Conservation (phyloP, 2,113 vertebrate genomes). For the Erinaceus europaeus region DNA sequence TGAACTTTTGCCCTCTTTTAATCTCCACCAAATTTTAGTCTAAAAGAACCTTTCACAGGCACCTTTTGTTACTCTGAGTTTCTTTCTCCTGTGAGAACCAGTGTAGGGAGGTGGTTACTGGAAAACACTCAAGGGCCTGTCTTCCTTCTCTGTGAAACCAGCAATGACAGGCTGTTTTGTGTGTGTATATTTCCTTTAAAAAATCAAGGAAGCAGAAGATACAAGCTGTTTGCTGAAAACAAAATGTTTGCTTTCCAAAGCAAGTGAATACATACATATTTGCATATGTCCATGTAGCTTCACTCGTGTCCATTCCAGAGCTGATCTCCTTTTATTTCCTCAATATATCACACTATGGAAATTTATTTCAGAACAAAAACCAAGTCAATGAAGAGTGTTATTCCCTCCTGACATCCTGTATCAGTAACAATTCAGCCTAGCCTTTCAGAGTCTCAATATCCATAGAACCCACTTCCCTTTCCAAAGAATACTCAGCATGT, state of each 20-base stretch:
- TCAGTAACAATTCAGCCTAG: background rate
- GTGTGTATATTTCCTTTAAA: background rate
- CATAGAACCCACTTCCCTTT: background rate
- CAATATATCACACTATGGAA: background rate
- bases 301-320: constrained; percentile 2
- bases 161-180: constrained; percentile 73
- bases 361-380: constrained; percentile 35
- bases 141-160: constrained; percentile 74
- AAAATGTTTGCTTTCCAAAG: constrained; percentile 73
- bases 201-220: constrained; percentile 66
- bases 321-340: constrained; percentile 36
- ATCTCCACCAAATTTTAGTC: constrained; percentile 85
- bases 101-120: constrained; percentile 66
- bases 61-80: constrained; percentile 81
- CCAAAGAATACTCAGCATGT: background rate
- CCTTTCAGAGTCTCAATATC: background rate
- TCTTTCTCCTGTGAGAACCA: constrained; percentile 83
- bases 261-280: constrained; percentile 65
- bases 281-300: background rate
- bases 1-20: constrained; percentile 87
- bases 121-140: constrained; percentile 77
- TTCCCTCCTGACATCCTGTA: background rate
- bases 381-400: background rate
- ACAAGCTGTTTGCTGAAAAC: constrained; percentile 77
- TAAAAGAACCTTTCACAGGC: constrained; percentile 83